A percentile compares a stretch with the other conserved stretches of the same genome.
phyloP scores from a whole-genome alignment of 2,797 vertebrate species.

The Ctenosaura bakeri region DNA sequence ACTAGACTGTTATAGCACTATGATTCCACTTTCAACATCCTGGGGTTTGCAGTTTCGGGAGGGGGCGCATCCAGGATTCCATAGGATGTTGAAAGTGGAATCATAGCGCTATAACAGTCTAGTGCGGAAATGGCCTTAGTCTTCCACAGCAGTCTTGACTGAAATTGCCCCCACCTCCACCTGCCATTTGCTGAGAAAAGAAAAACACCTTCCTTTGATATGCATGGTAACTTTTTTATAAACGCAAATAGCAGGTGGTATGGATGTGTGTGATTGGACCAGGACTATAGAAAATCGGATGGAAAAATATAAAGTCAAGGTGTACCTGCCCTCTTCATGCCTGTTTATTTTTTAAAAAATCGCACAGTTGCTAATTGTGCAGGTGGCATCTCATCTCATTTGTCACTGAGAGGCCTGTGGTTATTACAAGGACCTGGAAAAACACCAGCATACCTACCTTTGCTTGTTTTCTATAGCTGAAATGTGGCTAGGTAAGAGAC shows the following conservation, averaged over 20 bases:
- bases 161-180: neutral
- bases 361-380: neutral
- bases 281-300: neutral
- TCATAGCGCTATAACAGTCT: too few species aligned
- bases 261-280: neutral
- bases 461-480: slow-evolving; percentile 41
- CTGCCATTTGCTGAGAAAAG: neutral
- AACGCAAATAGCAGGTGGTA: neutral
- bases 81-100: too few species aligned
- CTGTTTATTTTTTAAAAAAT: neutral
- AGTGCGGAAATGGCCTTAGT: too few species aligned
- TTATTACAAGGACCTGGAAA: slow-evolving; percentile 30
- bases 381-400: neutral
- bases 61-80: too few species aligned
- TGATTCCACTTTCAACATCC: too few species aligned
- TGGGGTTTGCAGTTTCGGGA: too few species aligned
- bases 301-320: neutral
- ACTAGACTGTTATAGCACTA: too few species aligned
- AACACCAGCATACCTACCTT: neutral
- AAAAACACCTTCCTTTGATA: neutral
- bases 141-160: too few species aligned
- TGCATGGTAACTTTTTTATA: neutral
- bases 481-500: slow-evolving; percentile 39
- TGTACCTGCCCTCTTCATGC: neutral
- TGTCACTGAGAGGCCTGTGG: slow-evolving; percentile 30